A percentile compares a stretch with the other conserved stretches of the same genome.
These are phyloP conservation scores for Hyperoodon ampullatus DNA, from an alignment of 2,113 vertebrate genomes.

Conservation along the genomic window DNA sequence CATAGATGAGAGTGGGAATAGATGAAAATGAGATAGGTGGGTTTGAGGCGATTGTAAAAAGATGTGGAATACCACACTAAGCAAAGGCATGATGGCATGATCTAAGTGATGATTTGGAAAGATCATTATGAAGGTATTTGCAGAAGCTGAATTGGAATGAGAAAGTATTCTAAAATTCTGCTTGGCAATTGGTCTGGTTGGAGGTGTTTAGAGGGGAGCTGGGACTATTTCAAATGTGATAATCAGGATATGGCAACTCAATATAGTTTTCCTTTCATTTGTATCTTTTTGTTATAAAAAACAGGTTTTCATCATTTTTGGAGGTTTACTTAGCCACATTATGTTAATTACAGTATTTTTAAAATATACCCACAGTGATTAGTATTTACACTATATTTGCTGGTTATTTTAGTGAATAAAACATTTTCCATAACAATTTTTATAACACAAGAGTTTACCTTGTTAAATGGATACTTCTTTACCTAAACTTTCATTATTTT, in stretches of 20 bases:
- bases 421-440: conserved; percentile 1
- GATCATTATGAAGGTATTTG: background rate
- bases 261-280: background rate
- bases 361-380: background rate
- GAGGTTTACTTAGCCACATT: background rate
- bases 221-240: background rate
- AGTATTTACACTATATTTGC: background rate
- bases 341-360: background rate
- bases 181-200: background rate
- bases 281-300: background rate
- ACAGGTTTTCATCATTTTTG: background rate
- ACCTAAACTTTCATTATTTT: background rate
- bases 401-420: background rate
- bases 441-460: background rate
- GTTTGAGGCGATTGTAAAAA: background rate
- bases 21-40: background rate
- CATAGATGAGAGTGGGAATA: background rate
- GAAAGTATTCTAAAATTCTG: background rate
- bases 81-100: background rate
- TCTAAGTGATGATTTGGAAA: background rate
- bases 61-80: background rate
- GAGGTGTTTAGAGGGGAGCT: background rate
- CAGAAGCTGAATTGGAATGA: background rate
- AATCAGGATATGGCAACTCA: background rate
- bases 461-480: background rate